phyloP scores from a whole-genome alignment of 2,113 vertebrate species.

The Camelus bactrianus region DNA sequence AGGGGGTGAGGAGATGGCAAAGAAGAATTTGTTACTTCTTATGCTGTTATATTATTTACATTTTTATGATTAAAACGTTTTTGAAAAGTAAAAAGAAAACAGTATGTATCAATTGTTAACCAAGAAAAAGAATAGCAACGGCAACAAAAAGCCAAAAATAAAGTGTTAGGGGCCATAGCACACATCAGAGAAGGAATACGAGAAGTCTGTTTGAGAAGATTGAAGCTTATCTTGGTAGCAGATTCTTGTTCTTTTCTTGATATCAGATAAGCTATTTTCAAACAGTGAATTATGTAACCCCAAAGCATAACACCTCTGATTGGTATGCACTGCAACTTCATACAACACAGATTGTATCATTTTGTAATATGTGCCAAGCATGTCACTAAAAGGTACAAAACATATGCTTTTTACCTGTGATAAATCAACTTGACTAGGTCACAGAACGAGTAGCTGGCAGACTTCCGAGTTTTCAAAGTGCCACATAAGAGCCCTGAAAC shows the following conservation, averaged over 20 bases:
- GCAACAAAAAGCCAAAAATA: background rate
- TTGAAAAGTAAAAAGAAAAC: background rate
- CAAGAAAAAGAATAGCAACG: background rate
- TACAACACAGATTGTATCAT: conserved; percentile 26
- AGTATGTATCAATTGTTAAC: background rate
- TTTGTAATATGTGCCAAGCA: conserved; percentile 52
- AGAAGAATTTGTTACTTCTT: conserved; percentile 1
- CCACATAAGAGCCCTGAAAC: conserved; percentile 47
- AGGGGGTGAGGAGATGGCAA: background rate
- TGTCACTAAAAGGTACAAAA: conserved; percentile 60
- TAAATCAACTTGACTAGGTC: conserved; percentile 61
- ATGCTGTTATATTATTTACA: background rate
- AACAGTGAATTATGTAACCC: conserved; percentile 40
- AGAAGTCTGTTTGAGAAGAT: background rate
- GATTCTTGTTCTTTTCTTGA: conserved; percentile 9
- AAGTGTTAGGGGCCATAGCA: background rate
- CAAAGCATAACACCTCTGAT: conserved; percentile 46
- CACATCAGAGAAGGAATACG: background rate
- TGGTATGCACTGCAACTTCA: conserved; percentile 58
- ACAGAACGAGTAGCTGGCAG: conserved; percentile 44
- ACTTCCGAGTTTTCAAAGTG: conserved; percentile 58
- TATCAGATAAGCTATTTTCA: conserved; percentile 35
- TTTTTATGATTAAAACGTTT: conserved; percentile 37
- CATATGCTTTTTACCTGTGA: conserved; percentile 40
- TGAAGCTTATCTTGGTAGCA: background rate